phyloP scores from a whole-genome alignment of 2,888 invertebrate genomes.

The Drosophila parthenogenetica region DNA sequence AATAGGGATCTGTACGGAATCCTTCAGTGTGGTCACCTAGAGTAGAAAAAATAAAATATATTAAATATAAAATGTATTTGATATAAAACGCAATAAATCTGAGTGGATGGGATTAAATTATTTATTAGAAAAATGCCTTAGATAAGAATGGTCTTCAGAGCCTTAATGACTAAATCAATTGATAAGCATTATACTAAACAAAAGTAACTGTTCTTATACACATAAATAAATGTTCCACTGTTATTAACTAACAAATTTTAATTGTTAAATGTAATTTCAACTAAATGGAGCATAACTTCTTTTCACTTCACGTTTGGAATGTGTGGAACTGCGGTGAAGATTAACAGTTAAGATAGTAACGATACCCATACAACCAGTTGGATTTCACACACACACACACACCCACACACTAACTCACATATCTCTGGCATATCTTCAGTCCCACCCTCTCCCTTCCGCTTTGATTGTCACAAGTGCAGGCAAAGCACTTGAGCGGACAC shows the following conservation, averaged over 20 bases:
- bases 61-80: background rate
- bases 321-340: too few relatives aligned
- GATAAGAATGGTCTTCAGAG: conserved; percentile 10
- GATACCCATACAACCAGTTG: too few relatives aligned
- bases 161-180: conserved; percentile 4
- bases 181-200: conserved; percentile 5
- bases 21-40: conserved; percentile 85
- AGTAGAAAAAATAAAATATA: background rate
- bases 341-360: too few relatives aligned
- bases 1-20: conserved; percentile 93
- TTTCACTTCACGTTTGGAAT: too few relatives aligned
- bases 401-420: background rate
- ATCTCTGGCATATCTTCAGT: conserved; percentile 1
- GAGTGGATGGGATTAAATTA: background rate
- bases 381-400: background rate
- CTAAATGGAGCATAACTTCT: too few relatives aligned
- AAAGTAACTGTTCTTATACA: background rate
- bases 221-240: too few relatives aligned
- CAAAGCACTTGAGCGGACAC: conserved; percentile 3
- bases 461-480: background rate
- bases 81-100: conserved; percentile 4
- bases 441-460: background rate
- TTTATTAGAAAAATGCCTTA: background rate
- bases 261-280: too few relatives aligned
- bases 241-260: too few relatives aligned